Base-by-base conservation (phyloP, 1,140 invertebrate genomes). In the Bombus huntii region DNA sequence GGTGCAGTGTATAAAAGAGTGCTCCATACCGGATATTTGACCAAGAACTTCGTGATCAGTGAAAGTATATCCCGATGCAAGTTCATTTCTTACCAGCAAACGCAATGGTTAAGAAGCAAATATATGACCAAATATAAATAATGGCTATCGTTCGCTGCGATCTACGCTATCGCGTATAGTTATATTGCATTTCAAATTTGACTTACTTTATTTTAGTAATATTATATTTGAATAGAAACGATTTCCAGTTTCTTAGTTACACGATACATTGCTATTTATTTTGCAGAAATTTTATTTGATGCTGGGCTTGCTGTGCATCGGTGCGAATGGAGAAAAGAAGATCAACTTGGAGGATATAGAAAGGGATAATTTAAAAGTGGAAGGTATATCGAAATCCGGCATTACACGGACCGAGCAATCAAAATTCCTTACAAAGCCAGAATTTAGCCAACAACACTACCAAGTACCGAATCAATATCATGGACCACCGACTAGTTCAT, bases 321-420 rank as follows among this genome's bases (percentile, higher is more conserved):
- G 91, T 34, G 82, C 53, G 0, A 79, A 85, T 22, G 91, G 90
- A 12, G 93, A 94, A 44, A 92, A 92, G 79, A 93, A 93, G 85
- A 87, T 93, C 53, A 93, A 94, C 81, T 88, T 94, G 77, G 94
- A 94, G 28, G 94, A 95, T 76, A 95, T 95, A 28, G 94, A 95
- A 39, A 92, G 89, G 62, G 94, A 94, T 87, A 94, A 93, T 88
- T 74, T 93, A 18, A 88, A 77, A 22, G 59, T 90, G 44, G 93
- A 94, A 81, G 90, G 71, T 18, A 92, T 92, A 81, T 79, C 88
- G 1, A 91, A 88, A 34, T 37, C 47, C 13, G 90, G 89, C 5
- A 86, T 87, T 34, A 62, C 78, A 12, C 87, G 82, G 13, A 22
- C 87, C 13, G 86, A 93, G 15, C 91, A 93, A 62, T 71, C 90